A percentile compares a stretch with the other conserved stretches of the same genome.
Conservation (phyloP, 1,140 invertebrate genomes). For the Drosophila nigromelanica region DNA sequence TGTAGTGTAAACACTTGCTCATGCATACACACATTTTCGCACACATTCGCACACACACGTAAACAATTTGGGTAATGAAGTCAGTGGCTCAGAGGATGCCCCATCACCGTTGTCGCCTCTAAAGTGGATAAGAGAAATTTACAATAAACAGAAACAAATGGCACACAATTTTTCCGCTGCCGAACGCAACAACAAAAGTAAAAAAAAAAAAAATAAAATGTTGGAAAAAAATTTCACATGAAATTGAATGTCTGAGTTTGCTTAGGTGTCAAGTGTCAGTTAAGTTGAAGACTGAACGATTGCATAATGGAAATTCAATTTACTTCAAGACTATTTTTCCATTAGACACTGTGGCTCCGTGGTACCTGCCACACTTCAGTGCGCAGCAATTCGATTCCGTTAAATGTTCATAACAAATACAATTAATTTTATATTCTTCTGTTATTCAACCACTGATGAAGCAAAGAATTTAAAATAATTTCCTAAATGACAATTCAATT, state of each 20-base stretch:
- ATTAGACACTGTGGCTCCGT: constrained; percentile 3
- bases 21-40: constrained; percentile 37
- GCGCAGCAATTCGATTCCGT: constrained; percentile 5
- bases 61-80: constrained; percentile 63
- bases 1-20: constrained; percentile 52
- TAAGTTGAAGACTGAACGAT: constrained; percentile 63
- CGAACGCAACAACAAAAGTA: constrained; percentile 3
- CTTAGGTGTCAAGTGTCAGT: constrained; percentile 68
- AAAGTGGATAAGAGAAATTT: constrained; percentile 59
- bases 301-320: constrained; percentile 66
- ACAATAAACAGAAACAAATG: constrained; percentile 65
- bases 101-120: constrained; percentile 31
- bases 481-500: constrained; percentile 8
- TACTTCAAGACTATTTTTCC: constrained; percentile 41
- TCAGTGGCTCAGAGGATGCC: constrained; percentile 41
- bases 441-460: constrained; percentile 8
- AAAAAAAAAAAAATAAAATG: constrained; percentile 42
- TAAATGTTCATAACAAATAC: constrained; percentile 23
- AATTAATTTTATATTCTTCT: constrained; percentile 21
- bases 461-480: background rate
- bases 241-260: constrained; percentile 68
- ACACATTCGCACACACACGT: constrained; percentile 40
- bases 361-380: constrained; percentile 19
- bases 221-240: constrained; percentile 64
- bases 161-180: constrained; percentile 40